Conservation (phyloP, 2,113 vertebrate genomes). For the Dryoscopus gambensis region DNA sequence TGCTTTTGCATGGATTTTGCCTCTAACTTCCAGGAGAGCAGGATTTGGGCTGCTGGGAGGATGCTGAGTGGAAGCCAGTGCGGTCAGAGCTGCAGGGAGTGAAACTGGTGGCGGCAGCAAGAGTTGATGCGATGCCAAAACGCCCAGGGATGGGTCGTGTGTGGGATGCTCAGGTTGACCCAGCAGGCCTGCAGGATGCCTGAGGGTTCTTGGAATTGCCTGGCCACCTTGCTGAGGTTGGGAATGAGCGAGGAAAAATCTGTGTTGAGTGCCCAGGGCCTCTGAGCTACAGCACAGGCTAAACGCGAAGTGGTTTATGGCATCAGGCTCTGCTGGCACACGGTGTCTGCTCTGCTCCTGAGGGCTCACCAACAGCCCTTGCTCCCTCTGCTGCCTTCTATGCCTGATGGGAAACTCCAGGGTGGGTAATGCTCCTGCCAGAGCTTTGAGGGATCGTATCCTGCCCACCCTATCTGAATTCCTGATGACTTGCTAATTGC, state of each 20-base stretch:
- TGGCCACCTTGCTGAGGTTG: not conserved
- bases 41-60: not conserved
- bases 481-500: constrained; percentile 65
- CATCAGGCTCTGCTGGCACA: not conserved
- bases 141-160: rapidly evolving
- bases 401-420: constrained; percentile 17
- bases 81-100: not conserved
- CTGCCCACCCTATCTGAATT: constrained; percentile 56
- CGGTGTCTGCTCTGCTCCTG: not conserved
- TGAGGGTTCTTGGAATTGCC: not conserved
- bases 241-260: not conserved
- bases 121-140: not conserved
- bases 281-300: not conserved
- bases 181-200: not conserved
- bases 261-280: not conserved
- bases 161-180: not conserved
- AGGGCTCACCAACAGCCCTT: constrained; percentile 23
- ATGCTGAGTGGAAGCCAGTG: not conserved
- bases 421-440: constrained; percentile 40
- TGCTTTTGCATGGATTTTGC: not conserved
- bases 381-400: constrained; percentile 32
- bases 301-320: not conserved
- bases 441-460: constrained; percentile 30
- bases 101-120: not conserved
- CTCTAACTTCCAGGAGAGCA: not conserved